These are phyloP conservation scores for Drosophila gunungcola DNA, from an alignment of 1,140 invertebrate species.

Conservation along the genomic window DNA sequence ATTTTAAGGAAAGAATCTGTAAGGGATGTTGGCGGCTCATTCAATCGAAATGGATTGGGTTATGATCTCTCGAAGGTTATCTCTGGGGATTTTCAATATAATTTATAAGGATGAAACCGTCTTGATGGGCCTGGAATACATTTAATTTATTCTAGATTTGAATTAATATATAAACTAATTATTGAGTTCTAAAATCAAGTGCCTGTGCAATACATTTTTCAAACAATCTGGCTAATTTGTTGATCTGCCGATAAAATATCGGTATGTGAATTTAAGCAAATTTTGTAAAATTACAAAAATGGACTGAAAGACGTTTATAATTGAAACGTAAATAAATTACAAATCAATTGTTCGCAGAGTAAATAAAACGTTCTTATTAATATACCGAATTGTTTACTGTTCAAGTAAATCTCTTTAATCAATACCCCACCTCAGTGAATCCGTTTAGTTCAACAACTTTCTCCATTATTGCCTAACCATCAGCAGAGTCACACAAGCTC, in stretches of 20 bases:
- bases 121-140: neutral
- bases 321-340: neutral
- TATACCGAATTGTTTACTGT: neutral
- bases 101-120: conserved; percentile 2
- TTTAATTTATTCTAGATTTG: neutral
- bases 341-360: neutral
- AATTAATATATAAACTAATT: neutral
- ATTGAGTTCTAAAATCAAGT: no score
- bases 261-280: no score
- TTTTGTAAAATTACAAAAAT: no score
- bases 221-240: no score
- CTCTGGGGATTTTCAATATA: conserved; percentile 6
- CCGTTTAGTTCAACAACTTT: neutral
- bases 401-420: neutral
- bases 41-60: conserved; percentile 41
- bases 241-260: no score
- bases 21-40: conserved; percentile 24
- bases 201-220: no score
- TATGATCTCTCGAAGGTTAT: conserved; percentile 22
- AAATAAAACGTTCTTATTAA: neutral
- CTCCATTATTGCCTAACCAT: neutral
- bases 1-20: neutral
- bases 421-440: neutral
- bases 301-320: no score
- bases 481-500: neutral